A percentile compares a stretch with the other conserved stretches of the same genome.
phyloP scores from a whole-genome alignment of 2,113 vertebrate genomes.

The Brachypteracias leptosomus region DNA sequence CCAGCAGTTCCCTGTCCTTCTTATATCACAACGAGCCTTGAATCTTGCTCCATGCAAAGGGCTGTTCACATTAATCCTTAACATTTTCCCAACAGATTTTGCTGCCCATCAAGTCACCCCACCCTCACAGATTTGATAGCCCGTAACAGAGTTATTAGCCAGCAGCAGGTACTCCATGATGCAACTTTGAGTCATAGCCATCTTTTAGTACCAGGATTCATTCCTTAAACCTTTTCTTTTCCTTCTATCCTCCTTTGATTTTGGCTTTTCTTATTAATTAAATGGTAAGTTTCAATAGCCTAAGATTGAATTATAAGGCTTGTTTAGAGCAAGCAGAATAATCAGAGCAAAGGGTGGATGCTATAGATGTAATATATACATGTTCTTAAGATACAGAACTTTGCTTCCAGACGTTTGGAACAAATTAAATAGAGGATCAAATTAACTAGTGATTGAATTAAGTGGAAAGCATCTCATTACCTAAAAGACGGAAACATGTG shows the following conservation, averaged over 20 bases:
- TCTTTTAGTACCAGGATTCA: not conserved
- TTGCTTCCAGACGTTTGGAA: conserved; percentile 64
- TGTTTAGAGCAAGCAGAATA: conserved; percentile 28
- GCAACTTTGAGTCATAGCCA: not conserved
- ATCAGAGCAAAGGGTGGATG: conserved; percentile 40
- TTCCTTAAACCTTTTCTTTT: not conserved
- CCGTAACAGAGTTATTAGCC: not conserved
- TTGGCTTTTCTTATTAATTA: conserved; percentile 52
- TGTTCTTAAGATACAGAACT: conserved; percentile 12
- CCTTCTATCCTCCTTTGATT: not conserved
- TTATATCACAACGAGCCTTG: not conserved
- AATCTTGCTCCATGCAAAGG: not conserved
- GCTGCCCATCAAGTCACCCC: not conserved
- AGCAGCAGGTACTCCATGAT: not conserved
- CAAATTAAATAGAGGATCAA: conserved; percentile 65
- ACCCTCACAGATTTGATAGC: not conserved
- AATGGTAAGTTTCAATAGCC: conserved; percentile 41
- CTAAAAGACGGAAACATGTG: conserved; percentile 62
- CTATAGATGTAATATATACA: conserved; percentile 32
- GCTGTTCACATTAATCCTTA: not conserved
- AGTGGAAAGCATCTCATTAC: conserved; percentile 69
- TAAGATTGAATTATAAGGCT: conserved; percentile 49
- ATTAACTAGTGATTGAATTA: conserved; percentile 70
- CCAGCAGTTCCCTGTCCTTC: too few species aligned
- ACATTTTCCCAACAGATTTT: not conserved